A percentile compares a stretch with the other conserved stretches of the same genome.
phyloP scores from a whole-genome alignment of 2,888 invertebrate species.

The Caenorhabditis sp. region DNA sequence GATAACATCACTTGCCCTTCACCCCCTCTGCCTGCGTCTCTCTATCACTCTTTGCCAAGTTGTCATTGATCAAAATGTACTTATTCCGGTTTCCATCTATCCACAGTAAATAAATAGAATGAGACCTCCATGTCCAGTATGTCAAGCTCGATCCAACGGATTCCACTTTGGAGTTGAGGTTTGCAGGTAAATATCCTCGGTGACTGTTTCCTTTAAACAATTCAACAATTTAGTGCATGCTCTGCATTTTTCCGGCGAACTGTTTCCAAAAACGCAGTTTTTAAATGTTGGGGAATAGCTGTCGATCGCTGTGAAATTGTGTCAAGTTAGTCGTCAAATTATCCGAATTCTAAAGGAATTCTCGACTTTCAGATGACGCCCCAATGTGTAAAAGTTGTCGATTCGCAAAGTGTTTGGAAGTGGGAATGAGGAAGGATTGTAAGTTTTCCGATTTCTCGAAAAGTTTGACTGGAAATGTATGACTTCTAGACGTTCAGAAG shows the following conservation, averaged over 20 bases:
- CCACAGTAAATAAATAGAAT: too few relatives aligned
- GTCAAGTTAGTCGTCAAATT: too few relatives aligned
- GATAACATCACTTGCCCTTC: too few relatives aligned
- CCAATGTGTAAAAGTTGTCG: constrained; percentile 8
- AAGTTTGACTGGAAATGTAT: too few relatives aligned
- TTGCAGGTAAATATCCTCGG: neutral
- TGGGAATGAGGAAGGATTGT: constrained; percentile 13
- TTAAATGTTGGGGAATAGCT: neutral
- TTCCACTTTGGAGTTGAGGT: constrained; percentile 7
- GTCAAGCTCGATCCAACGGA: constrained; percentile 10
- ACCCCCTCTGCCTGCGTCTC: too few relatives aligned
- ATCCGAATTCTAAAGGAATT: too few relatives aligned
- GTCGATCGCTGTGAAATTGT: neutral
- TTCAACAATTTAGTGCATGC: neutral
- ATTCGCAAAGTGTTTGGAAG: constrained; percentile 1
- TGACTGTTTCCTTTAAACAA: neutral
- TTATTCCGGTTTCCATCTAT: too few relatives aligned
- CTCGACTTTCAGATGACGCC: too few relatives aligned
- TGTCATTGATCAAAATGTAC: neutral
- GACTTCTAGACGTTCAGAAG: constrained; percentile 56
- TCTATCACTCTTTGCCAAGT: neutral
- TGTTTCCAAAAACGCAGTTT: neutral
- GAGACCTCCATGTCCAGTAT: constrained; percentile 15
- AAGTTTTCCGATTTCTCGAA: too few relatives aligned
- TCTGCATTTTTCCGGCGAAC: constrained; percentile 14